Base-by-base conservation (phyloP, 2,888 invertebrate species). In the Chaetoderma sp. region DNA sequence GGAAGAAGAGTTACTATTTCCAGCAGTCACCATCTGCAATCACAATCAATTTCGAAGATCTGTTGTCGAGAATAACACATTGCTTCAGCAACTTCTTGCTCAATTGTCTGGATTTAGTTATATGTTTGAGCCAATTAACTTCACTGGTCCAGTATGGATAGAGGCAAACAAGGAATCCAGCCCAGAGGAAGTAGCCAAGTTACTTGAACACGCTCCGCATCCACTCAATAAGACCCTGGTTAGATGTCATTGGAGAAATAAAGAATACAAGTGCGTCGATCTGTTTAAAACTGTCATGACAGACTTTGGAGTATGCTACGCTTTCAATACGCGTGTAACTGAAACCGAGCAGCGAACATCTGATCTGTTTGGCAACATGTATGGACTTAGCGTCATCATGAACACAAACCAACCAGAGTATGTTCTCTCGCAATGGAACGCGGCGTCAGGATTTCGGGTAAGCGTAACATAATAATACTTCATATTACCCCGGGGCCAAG, bases 21-120 rank as follows among this genome's bases (percentile, higher is more conserved):
- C 52, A 2, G 52, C 52, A 16, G 52, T 52, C 21, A 52, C 52
- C 16, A n/a, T 52, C 13, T 52, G 52, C 23, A 52, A 28, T 52
- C 28, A 32, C 8, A 52, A 52, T 8, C 27, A 4, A 30, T 52
- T 52, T 21, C 13, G 52, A 21, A 52, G n/a, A 21, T 30, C 28
- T 13, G 16, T 28, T 2, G 32, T 30, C 1, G 32, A 21, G 18
- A 33, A 52, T 33, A 6, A 49, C 27, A 16, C 30, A n/a, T 16
- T 13, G 4, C 2, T 52, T 6, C 28, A 28, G 3, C 52, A 3
- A 33, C 16, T 52, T 13, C 25, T 23, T 8, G 10, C 28, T 6
- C 6, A 25, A 6, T 6, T 25, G 27, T 50, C 50, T 6, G 25
- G 28, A 5, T 25, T 50, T 8, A 30, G 50, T 25, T 5, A 13